These are phyloP conservation scores for Characodon lateralis DNA, from an alignment of 2,797 vertebrate genomes.

Conservation along the genomic window DNA sequence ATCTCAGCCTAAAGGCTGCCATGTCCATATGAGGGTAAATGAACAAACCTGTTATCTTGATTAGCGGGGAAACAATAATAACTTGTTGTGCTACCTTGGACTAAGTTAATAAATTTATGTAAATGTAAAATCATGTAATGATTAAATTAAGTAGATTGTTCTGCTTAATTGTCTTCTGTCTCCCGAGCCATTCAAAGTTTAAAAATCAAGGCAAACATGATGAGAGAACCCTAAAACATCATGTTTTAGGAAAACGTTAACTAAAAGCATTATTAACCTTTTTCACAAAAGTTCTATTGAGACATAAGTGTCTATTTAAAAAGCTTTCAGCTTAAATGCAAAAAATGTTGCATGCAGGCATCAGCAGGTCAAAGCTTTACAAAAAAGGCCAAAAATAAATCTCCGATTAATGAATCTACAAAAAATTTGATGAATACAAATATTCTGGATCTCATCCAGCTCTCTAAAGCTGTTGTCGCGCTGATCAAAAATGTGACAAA, in stretches of 20 bases:
- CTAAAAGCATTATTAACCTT: neutral
- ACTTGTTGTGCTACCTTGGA: neutral
- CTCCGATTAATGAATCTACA: neutral
- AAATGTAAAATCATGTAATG: neutral
- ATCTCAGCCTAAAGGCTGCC: slow-evolving; percentile 21
- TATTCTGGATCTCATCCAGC: neutral
- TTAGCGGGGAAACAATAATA: neutral
- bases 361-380: too few species aligned
- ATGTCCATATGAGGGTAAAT: neutral
- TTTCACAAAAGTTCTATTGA: neutral
- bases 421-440: neutral
- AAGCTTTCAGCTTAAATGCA: neutral
- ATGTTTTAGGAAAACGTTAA: neutral
- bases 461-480: neutral
- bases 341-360: too few species aligned
- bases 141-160: neutral
- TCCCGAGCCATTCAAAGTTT: neutral
- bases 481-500: neutral
- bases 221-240: neutral
- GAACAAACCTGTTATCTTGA: slow-evolving; percentile 1
- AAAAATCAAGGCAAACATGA: neutral
- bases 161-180: neutral
- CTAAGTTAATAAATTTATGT: neutral
- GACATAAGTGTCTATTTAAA: neutral
- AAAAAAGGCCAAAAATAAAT: too few species aligned